These are phyloP conservation scores for Ascidia mentula DNA, from an alignment of 23 tunicate species.

Conservation along the genomic window DNA sequence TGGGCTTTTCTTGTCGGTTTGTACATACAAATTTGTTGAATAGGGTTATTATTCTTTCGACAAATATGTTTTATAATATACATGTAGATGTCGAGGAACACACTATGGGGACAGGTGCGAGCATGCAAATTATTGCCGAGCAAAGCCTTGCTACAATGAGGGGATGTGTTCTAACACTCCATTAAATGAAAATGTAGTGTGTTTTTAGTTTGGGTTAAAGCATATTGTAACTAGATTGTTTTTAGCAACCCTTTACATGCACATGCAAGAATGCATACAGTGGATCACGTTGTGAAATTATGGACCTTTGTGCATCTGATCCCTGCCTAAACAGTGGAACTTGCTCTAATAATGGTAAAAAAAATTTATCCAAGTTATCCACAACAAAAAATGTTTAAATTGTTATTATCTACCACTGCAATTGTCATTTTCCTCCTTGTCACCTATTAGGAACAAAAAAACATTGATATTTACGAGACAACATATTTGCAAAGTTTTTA, in stretches of 20 bases:
- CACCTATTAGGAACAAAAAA: too few relatives aligned
- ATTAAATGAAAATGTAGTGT: slow-evolving; percentile 17
- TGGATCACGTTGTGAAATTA: slow-evolving; percentile 48
- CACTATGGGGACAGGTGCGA: slow-evolving; percentile 78
- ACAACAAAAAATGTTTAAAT: too few relatives aligned
- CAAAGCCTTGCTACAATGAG: slow-evolving; percentile 52
- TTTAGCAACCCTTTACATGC: slow-evolving; percentile 80
- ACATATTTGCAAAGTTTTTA: too few relatives aligned
- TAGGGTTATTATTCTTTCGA: background rate
- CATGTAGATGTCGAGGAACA: slow-evolving; percentile 52
- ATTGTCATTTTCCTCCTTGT: too few relatives aligned
- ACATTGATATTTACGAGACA: too few relatives aligned
- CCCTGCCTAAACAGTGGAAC: slow-evolving; percentile 64
- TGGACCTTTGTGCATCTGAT: slow-evolving; percentile 54
- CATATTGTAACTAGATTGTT: background rate
- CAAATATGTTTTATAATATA: too few relatives aligned
- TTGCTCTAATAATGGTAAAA: slow-evolving; percentile 60
- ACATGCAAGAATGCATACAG: slow-evolving; percentile 38
- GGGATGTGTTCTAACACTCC: slow-evolving; percentile 48
- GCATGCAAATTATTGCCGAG: slow-evolving; percentile 58
- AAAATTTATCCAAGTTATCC: too few relatives aligned
- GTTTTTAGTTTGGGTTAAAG: background rate
- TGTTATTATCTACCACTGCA: too few relatives aligned
- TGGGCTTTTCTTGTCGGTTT: slow-evolving; percentile 31
- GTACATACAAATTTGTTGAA: too few relatives aligned